phyloP scores from a whole-genome alignment of 1,140 invertebrate species.

The Hylyphantes graminicola region DNA sequence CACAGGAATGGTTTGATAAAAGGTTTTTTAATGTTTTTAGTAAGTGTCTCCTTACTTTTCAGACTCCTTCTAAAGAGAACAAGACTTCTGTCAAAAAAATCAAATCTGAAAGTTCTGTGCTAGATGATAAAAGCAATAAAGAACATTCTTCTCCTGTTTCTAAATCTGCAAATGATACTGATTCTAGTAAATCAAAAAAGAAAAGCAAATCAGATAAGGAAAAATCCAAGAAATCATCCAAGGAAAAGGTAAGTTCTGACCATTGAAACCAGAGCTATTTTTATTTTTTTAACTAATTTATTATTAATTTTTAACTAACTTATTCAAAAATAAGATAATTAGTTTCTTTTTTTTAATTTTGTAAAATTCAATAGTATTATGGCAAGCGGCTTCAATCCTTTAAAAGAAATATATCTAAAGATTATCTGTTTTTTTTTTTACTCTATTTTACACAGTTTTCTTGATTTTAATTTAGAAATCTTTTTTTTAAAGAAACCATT shows the following conservation, averaged over 20 bases:
- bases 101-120: constrained; percentile 8
- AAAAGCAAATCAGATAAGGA: constrained; percentile 38
- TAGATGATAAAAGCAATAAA: constrained; percentile 17
- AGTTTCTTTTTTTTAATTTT: no score
- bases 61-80: constrained; percentile 22
- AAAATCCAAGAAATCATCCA: constrained; percentile 25
- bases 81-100: constrained; percentile 21
- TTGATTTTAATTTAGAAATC: no score
- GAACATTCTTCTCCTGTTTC: background rate
- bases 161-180: constrained; percentile 18
- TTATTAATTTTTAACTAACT: background rate
- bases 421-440: no score
- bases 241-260: constrained; percentile 30
- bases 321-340: background rate
- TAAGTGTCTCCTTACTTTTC: background rate
- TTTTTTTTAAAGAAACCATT: no score
- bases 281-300: background rate
- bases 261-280: background rate
- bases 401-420: no score
- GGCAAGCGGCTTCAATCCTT: no score
- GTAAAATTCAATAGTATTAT: no score
- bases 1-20: no score
- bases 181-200: constrained; percentile 22
- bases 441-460: no score
- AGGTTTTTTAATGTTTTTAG: background rate